Base-by-base conservation (phyloP, 2,888 invertebrate genomes). In the Penaeus monodon region DNA sequence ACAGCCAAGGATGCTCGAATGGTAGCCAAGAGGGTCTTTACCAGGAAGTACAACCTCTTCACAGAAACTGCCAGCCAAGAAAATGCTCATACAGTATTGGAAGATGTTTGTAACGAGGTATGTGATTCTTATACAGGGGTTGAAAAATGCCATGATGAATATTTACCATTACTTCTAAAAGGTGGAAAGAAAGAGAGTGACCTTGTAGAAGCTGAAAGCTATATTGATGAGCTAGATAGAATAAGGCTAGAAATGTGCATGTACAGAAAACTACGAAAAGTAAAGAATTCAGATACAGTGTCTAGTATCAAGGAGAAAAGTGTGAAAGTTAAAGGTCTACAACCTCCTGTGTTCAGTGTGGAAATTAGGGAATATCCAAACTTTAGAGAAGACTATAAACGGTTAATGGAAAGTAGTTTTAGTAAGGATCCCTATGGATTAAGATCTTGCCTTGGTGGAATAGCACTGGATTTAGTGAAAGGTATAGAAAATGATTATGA, bases 101-200 rank as follows among this genome's bases (percentile, higher is more conserved):
- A 24, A 57, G 78, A 78, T 29, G 27, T 78, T n/a, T 57, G 78
- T 38, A 29, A 24, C 14, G 74, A 74, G 74, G 27, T 74, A 38
- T 74, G 38, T 74, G 74, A 27, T 74, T 29, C 10, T 27, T 74
- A 29, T 22, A 8, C 74, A 20, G 27, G 33, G 1, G 74, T 74
- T 74, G 74, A 74, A 74, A 74, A 44, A 44, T 10, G 2, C 22
- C 76, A 49, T 76, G 76, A 44, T 10, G 1, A 44, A 44, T 76
- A 76, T 29, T 1, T 76, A 20, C 4, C 38, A 44, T 44, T 44
- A 8, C 38, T 44, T 44, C 3, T 44, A 44, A 44, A 44, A 7
- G 7, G 3, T 8, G 38, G 4, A 44, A 44, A 44, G 7, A 2
- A 44, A 44, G 38, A 44, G 7, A 17, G 74, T 74, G 74, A 2